Evolutionary conservation across 2,888 invertebrate genomes (phyloP).

Genomic region (Drosophila leonis): DNA sequence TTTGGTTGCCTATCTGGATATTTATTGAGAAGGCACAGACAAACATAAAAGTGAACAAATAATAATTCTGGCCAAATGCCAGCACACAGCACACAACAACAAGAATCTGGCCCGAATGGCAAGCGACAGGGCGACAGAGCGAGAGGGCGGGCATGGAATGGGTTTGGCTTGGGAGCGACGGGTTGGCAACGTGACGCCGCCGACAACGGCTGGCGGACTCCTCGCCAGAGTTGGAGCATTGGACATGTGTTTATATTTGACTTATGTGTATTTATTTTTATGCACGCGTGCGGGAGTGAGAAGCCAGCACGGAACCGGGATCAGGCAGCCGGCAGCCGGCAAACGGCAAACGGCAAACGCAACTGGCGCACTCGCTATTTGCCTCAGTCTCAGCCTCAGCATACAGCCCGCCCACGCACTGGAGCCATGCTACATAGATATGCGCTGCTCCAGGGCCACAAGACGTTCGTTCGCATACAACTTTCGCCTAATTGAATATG

Average conservation of each 20-base stretch:
- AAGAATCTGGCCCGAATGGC: conserved; percentile 48
- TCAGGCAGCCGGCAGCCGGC: conserved; percentile 36
- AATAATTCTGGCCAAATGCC: conserved; percentile 79
- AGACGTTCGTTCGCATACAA: not conserved
- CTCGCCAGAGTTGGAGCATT: conserved; percentile 43
- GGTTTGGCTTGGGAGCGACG: conserved; percentile 26
- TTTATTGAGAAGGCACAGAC: conserved; percentile 80
- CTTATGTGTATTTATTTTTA: conserved; percentile 70
- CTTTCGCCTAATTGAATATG: conserved; percentile 42
- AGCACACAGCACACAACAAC: conserved; percentile 55
- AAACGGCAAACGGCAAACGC: conserved; percentile 5
- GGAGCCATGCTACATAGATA: not conserved
- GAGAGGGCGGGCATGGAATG: conserved; percentile 10
- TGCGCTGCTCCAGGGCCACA: conserved; percentile 10
- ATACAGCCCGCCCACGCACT: conserved; percentile 32
- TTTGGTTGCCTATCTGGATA: conserved; percentile 55
- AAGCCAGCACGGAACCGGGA: conserved; percentile 38
- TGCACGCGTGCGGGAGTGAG: conserved; percentile 25
- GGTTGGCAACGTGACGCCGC: conserved; percentile 41
- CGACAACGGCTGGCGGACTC: conserved; percentile 43
- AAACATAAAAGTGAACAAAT: conserved; percentile 79
- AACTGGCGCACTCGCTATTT: conserved; percentile 9
- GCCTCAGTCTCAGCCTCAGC: not conserved
- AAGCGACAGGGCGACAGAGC: conserved; percentile 11
- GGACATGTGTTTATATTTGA: conserved; percentile 76